Evolutionary conservation across 1,140 invertebrate genomes (phyloP).

Genomic region (Brachionus paranguensis): DNA sequence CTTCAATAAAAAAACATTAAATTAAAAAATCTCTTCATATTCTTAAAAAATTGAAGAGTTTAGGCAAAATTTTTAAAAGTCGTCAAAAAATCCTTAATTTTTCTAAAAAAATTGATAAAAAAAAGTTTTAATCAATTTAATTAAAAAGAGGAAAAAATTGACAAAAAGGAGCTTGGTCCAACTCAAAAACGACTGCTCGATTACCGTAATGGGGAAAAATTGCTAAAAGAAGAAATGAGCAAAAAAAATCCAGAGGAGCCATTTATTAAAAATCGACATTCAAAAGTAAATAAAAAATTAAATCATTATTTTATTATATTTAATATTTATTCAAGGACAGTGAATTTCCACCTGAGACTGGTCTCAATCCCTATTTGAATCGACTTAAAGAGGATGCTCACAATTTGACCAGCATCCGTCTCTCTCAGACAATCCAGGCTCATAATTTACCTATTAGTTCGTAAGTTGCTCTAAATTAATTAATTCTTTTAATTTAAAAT

Average conservation of each 20-base stretch:
- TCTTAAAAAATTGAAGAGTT: too few relatives aligned
- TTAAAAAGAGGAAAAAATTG: not conserved
- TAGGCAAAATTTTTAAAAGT: too few relatives aligned
- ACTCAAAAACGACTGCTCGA: conserved; percentile 47
- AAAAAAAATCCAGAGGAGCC: not conserved
- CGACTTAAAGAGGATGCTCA: conserved; percentile 46
- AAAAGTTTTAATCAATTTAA: not conserved
- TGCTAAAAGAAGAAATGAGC: conserved; percentile 42
- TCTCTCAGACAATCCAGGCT: conserved; percentile 50
- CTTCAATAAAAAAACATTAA: too few relatives aligned
- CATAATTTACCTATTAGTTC: conserved; percentile 52
- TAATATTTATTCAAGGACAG: conserved; percentile 47
- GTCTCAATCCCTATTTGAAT: conserved; percentile 51
- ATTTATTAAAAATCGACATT: conserved; percentile 44
- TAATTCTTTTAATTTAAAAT: not conserved
- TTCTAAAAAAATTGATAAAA: too few relatives aligned
- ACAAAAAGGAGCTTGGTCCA: conserved; percentile 45
- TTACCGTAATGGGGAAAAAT: conserved; percentile 44
- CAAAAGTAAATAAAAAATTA: conserved; percentile 45
- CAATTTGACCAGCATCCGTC: conserved; percentile 49
- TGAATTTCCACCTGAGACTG: conserved; percentile 51
- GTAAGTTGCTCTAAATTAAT: conserved; percentile 43
- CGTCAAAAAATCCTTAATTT: too few relatives aligned
- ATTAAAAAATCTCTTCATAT: too few relatives aligned
- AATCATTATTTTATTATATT: not conserved